Percentiles rank a stretch among this genome's conserved stretches.
Conservation (phyloP, 2,888 invertebrate genomes). For the Horisme vitalbata region DNA sequence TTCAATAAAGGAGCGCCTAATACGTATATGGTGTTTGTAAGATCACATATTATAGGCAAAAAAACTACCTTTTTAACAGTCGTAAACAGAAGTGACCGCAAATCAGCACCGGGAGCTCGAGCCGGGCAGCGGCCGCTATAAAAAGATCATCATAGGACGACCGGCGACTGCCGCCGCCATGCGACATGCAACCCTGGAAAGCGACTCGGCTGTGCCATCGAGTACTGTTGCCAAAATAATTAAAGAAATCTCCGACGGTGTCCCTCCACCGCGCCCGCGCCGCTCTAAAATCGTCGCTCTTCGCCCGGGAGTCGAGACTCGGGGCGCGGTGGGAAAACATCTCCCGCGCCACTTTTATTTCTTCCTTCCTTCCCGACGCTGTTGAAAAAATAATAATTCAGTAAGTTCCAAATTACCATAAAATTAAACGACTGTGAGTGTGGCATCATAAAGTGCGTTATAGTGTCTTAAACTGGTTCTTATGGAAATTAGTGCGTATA, state of each 20-base stretch:
- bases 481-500: conserved; percentile 60
- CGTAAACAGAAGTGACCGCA: conserved; percentile 56
- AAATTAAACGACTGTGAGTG: conserved; percentile 63
- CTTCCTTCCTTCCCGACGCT: conserved; percentile 83
- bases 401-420: conserved; percentile 69
- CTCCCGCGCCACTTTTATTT: conserved; percentile 83
- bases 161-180: conserved; percentile 68
- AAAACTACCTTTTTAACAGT: conserved; percentile 49
- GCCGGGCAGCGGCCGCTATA: conserved; percentile 80
- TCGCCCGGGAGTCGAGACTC: conserved; percentile 82
- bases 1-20: too few species aligned
- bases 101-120: conserved; percentile 66
- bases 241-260: conserved; percentile 87
- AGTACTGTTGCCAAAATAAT: conserved; percentile 90
- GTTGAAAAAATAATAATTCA: conserved; percentile 74
- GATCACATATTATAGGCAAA: conserved; percentile 1
- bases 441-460: conserved; percentile 58
- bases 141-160: conserved; percentile 81
- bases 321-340: conserved; percentile 83
- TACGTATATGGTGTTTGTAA: too few species aligned
- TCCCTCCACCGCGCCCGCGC: conserved; percentile 85
- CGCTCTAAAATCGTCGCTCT: conserved; percentile 83
- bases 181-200: conserved; percentile 83
- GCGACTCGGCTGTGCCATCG: conserved; percentile 81
- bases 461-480: conserved; percentile 51